Base-by-base conservation (phyloP, 2,113 vertebrate genomes). In the Seriola quinqueradiata region DNA sequence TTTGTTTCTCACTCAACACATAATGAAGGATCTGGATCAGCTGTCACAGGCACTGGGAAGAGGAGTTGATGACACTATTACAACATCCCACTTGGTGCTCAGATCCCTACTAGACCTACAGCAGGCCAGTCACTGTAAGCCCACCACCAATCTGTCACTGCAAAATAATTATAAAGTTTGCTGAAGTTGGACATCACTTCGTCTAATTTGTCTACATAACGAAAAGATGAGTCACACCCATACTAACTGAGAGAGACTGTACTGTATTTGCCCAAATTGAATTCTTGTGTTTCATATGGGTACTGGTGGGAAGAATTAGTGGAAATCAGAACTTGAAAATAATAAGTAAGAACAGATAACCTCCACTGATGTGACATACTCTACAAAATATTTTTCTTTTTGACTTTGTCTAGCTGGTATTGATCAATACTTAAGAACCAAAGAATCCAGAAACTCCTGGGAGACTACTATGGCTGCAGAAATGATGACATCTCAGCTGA, bases 391-490 rank as follows among this genome's bases (percentile, higher is more conserved):
- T 19, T 4, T 28, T 48, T 67, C 8, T 60, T 2, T 68, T 74
- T 74, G 17, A 50, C 48, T 77, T 75, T 72, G 14, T 81, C 34
- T 36, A 97, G 97, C 60, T 54, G 83, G 55, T 1, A 94, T 92
- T 3, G 87, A 95, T 85, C 34, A 13, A 36, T 0, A 8, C 1
- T 89, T 97, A 13, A 93, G 93, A 34, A 95, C 89, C 44, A 97
- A 96, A 84, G 38, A 69, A n/a, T 60, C 36, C 2, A 96, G 97
- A 87, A 97, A 97, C 83, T 63, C 11, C 4, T 98, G 97, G 97
- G 97, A 98, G 74, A 81, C 82, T 8, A 23, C 71, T 12, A 70
- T 96, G 70, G 85, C 88, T 34, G 23, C 59, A 4, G 82, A 79
- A 4, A 12, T 97, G 55, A 90, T 97, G 75, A 48, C 83, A 10